Evolutionary conservation across 2,888 invertebrate species (phyloP).

Genomic region (Seira ritae): DNA sequence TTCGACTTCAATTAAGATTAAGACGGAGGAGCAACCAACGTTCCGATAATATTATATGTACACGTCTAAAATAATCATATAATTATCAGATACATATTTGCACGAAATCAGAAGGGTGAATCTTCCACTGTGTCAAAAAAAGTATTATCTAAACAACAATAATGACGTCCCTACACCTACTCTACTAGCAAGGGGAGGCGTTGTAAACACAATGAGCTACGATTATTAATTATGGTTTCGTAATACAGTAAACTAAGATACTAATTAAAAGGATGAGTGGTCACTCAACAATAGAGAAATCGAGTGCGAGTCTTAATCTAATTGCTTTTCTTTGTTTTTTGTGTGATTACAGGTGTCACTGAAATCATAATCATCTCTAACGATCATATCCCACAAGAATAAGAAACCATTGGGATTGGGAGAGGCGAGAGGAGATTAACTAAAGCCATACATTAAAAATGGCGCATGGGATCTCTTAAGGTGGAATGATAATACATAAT

Average conservation of each 20-base stretch:
- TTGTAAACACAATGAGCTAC: background rate
- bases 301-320: background rate
- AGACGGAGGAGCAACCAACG: background rate
- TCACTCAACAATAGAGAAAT: slow-evolving; percentile 14
- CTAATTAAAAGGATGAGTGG: slow-evolving; percentile 11
- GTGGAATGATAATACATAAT: background rate
- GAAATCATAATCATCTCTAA: background rate
- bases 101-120: slow-evolving; percentile 1
- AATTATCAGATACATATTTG: slow-evolving; percentile 4
- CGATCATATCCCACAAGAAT: slow-evolving; percentile 1
- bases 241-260: background rate
- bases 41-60: background rate
- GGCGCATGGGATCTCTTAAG: background rate
- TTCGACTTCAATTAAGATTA: background rate
- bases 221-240: slow-evolving; percentile 7
- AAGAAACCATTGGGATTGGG: background rate
- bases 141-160: slow-evolving; percentile 3
- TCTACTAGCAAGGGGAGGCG: background rate
- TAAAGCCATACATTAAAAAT: no score
- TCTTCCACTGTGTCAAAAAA: slow-evolving; percentile 12
- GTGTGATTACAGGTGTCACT: slow-evolving; percentile 11
- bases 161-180: background rate
- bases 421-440: no score
- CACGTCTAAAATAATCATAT: background rate
- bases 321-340: slow-evolving; percentile 10